Percentiles rank a stretch among this genome's conserved stretches.
Conservation (phyloP, 1,140 invertebrate genomes). For the Dufourea novaeangliae region DNA sequence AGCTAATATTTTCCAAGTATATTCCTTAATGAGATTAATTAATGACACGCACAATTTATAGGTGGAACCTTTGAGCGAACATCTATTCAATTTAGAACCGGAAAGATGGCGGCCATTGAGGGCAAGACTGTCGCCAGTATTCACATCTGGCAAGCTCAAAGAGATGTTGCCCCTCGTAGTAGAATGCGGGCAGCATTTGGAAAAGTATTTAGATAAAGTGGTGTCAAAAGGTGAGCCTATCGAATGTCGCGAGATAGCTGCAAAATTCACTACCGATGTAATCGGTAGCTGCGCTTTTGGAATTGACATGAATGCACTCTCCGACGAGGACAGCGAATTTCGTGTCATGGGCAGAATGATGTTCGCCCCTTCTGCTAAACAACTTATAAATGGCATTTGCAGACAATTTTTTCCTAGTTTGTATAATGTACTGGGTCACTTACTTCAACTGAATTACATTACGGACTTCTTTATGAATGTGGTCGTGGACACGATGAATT, state of each 20-base stretch:
- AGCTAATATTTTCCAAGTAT: slow-evolving; percentile 35
- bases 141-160: slow-evolving; percentile 58
- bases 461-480: slow-evolving; percentile 79
- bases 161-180: slow-evolving; percentile 73
- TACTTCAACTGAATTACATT: slow-evolving; percentile 65
- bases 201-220: slow-evolving; percentile 71
- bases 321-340: slow-evolving; percentile 79
- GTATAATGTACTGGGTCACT: slow-evolving; percentile 51
- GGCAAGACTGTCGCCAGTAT: slow-evolving; percentile 76
- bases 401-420: slow-evolving; percentile 59
- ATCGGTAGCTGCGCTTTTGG: slow-evolving; percentile 75
- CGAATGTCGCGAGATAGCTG: slow-evolving; percentile 79
- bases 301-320: slow-evolving; percentile 79
- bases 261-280: slow-evolving; percentile 81
- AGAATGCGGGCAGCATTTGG: slow-evolving; percentile 70
- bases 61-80: slow-evolving; percentile 65
- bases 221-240: slow-evolving; percentile 63
- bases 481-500: slow-evolving; percentile 78
- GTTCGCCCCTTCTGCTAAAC: slow-evolving; percentile 76
- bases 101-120: slow-evolving; percentile 81
- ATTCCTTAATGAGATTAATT: not conserved
- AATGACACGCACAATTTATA: not conserved
- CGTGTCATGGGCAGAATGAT: slow-evolving; percentile 71
- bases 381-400: slow-evolving; percentile 49
- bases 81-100: slow-evolving; percentile 73